Percentiles rank a stretch among this genome's conserved stretches.
Evolutionary conservation across 2,113 vertebrate species (phyloP).

Genomic region (Neotoma lepida): DNA sequence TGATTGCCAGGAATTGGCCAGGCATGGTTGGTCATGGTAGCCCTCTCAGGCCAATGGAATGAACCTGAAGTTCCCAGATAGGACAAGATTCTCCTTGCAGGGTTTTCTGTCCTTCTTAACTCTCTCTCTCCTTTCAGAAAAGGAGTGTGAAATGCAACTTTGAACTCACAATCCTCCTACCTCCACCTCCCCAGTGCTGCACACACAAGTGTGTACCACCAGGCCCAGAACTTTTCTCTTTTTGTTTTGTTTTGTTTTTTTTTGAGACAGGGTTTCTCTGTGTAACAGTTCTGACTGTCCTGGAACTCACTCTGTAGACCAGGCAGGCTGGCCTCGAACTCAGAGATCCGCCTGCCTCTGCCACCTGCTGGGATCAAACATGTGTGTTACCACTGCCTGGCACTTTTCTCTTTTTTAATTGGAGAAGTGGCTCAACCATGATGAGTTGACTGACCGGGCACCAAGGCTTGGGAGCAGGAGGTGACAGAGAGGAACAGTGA

Average conservation of each 20-base stretch:
- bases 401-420: neutral
- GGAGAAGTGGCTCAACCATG: no score
- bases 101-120: neutral
- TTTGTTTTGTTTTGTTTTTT: neutral
- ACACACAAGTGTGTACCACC: neutral
- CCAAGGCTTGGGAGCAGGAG: neutral
- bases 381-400: accelerated
- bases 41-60: neutral
- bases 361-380: neutral
- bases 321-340: neutral
- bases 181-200: neutral
- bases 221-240: neutral
- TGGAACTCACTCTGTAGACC: neutral
- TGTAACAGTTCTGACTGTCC: neutral
- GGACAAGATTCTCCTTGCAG: neutral
- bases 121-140: neutral
- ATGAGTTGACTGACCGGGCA: neutral
- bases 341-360: neutral
- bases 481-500: neutral
- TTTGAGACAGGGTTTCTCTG: neutral
- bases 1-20: neutral
- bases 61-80: no score
- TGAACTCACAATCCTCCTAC: neutral
- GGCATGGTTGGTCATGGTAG: neutral
- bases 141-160: neutral